Conservation (phyloP, 37 sponge, comb jelly and placozoan species). For the Halisarca cf. caerulea region DNA sequence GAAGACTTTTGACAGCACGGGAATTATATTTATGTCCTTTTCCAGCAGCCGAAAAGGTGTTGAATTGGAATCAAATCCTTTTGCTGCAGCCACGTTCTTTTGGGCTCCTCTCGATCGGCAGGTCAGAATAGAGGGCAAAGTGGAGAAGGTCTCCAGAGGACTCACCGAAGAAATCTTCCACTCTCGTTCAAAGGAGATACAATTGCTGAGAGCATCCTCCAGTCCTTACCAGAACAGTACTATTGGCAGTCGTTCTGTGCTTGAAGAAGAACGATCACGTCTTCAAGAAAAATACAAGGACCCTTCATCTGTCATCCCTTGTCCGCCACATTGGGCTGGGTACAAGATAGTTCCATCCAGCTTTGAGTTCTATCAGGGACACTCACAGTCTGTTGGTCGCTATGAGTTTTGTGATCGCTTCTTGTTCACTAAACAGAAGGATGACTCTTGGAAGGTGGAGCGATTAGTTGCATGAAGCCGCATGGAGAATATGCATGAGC, state of each 20-base stretch:
- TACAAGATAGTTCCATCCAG: neutral
- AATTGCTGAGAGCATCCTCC: slow-evolving; percentile 64
- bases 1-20: slow-evolving; percentile 58
- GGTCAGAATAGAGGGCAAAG: slow-evolving; percentile 75
- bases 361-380: slow-evolving; percentile 85
- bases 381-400: slow-evolving; percentile 59
- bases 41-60: slow-evolving; percentile 73
- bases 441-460: slow-evolving; percentile 47
- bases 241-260: slow-evolving; percentile 40
- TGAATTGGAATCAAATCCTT: slow-evolving; percentile 69
- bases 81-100: slow-evolving; percentile 66
- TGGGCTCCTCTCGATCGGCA: slow-evolving; percentile 75
- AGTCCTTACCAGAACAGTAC: slow-evolving; percentile 75
- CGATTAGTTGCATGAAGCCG: slow-evolving; percentile 69
- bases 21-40: slow-evolving; percentile 79
- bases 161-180: slow-evolving; percentile 54
- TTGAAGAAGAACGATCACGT: slow-evolving; percentile 31
- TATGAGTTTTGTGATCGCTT: slow-evolving; percentile 49
- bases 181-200: slow-evolving; percentile 57
- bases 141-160: slow-evolving; percentile 47
- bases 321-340: slow-evolving; percentile 63
- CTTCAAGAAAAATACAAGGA: slow-evolving; percentile 25
- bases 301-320: slow-evolving; percentile 15
- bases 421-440: slow-evolving; percentile 40
- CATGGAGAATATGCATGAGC: too few relatives aligned